Evolutionary conservation across 2,113 vertebrate genomes (phyloP).

Genomic region (Hyaena hyaena): DNA sequence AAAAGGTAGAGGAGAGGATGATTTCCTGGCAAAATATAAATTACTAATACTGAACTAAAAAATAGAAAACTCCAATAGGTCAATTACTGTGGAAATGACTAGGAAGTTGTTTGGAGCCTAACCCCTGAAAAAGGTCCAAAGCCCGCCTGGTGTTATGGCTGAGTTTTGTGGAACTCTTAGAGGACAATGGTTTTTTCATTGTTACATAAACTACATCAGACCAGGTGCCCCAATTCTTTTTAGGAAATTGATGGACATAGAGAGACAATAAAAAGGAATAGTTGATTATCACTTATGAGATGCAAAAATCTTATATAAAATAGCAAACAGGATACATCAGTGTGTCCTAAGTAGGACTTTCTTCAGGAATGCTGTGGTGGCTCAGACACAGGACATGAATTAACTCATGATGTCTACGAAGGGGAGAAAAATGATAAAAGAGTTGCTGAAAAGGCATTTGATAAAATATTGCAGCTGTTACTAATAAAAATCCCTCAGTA

Average conservation of each 20-base stretch:
- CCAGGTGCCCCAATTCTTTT: background rate
- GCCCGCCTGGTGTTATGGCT: background rate
- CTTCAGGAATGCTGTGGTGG: background rate
- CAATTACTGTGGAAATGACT: background rate
- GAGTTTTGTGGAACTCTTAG: background rate
- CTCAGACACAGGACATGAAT: background rate
- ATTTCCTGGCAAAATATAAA: background rate
- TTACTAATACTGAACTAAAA: background rate
- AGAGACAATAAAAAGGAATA: background rate
- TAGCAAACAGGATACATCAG: background rate
- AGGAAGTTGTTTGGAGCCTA: background rate
- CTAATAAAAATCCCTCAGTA: background rate
- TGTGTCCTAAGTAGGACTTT: background rate
- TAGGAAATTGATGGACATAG: background rate
- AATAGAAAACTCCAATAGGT: background rate
- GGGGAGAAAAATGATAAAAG: background rate
- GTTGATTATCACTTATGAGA: background rate
- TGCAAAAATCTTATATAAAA: background rate
- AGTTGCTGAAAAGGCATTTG: background rate
- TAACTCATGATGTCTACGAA: background rate
- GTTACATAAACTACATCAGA: background rate
- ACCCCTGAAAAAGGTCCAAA: background rate
- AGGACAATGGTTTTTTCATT: background rate
- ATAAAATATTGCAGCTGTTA: background rate
- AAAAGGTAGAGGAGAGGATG: background rate